phyloP scores from a whole-genome alignment of 2,113 vertebrate species.

The Stomatorhinus ivindoensis region DNA sequence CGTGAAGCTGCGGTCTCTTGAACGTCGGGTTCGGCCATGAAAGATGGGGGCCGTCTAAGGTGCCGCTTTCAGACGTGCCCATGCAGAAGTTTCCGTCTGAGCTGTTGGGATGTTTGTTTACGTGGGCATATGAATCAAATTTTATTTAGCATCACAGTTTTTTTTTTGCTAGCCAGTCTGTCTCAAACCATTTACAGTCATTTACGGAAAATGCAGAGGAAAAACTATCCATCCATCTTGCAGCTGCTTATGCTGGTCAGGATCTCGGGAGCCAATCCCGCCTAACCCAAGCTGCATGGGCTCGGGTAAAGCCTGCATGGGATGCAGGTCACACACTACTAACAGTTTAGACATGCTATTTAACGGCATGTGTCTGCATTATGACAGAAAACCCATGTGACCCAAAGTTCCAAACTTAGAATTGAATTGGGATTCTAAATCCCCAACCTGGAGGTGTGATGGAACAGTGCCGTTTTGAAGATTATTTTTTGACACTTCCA shows the following conservation, averaged over 20 bases:
- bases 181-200: background rate
- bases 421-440: background rate
- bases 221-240: background rate
- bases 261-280: background rate
- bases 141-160: background rate
- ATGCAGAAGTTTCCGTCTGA: background rate
- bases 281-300: background rate
- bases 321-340: background rate
- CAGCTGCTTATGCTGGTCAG: background rate
- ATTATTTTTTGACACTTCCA: background rate
- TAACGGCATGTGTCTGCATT: background rate
- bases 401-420: background rate
- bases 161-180: background rate
- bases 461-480: background rate
- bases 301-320: background rate
- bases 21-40: background rate
- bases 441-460: background rate
- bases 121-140: background rate
- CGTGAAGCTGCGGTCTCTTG: background rate
- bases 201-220: background rate
- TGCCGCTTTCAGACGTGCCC: background rate
- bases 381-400: background rate
- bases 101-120: background rate
- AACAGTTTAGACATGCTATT: background rate
- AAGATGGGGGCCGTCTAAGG: background rate